phyloP scores from a whole-genome alignment of 1,140 invertebrate genomes.

The Cyclargus thomasi region DNA sequence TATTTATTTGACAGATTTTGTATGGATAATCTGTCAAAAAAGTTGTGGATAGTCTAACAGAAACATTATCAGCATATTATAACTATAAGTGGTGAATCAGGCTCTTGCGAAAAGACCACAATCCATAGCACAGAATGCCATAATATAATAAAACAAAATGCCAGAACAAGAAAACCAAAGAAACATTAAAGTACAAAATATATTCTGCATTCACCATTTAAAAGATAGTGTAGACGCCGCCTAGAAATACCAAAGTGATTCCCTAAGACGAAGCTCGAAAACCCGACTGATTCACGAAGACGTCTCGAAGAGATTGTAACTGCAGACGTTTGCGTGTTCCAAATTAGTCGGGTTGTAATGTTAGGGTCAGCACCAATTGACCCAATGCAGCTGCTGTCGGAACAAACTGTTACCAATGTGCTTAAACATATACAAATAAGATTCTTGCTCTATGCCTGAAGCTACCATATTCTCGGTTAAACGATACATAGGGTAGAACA shows the following conservation, averaged over 20 bases:
- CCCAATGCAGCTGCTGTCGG: slow-evolving; percentile 55
- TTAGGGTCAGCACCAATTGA: slow-evolving; percentile 65
- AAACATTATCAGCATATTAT: no score
- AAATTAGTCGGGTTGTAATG: slow-evolving; percentile 46
- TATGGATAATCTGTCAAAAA: no score
- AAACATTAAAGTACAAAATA: neutral
- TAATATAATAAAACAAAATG: no score
- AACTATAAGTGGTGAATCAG: no score
- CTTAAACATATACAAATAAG: slow-evolving; percentile 35
- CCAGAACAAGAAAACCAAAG: no score
- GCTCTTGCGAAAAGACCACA: no score
- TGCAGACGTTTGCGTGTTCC: slow-evolving; percentile 28
- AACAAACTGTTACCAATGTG: slow-evolving; percentile 47
- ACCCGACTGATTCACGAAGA: slow-evolving; percentile 30
- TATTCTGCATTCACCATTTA: neutral
- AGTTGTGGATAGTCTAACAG: no score
- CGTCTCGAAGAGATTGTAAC: neutral
- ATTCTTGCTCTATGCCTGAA: neutral
- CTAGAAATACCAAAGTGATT: slow-evolving; percentile 27
- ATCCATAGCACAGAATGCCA: no score
- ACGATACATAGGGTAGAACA: no score
- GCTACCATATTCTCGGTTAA: no score
- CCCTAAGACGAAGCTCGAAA: slow-evolving; percentile 33
- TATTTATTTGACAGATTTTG: no score
- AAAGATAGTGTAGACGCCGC: neutral